phyloP scores from a whole-genome alignment of 2,888 invertebrate species.

The Macaria liturata region DNA sequence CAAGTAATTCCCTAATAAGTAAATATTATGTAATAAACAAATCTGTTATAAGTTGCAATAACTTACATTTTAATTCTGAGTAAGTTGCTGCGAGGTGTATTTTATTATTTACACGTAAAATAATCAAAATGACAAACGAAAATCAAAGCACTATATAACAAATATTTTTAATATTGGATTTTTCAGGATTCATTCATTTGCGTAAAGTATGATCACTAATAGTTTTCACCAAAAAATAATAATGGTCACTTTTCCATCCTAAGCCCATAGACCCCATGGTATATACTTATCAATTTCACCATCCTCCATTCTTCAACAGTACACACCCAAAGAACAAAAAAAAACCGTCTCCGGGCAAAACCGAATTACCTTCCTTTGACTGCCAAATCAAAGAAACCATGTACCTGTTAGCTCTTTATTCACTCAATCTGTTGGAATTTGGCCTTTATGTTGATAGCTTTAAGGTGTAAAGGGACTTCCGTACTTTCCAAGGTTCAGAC shows the following conservation, averaged over 20 bases:
- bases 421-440: slow-evolving; percentile 6
- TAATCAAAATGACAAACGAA: too few species aligned
- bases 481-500: slow-evolving; percentile 17
- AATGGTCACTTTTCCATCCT: neutral
- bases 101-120: too few species aligned
- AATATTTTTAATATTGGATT: too few species aligned
- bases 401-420: slow-evolving; percentile 37
- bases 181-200: too few species aligned
- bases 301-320: slow-evolving; percentile 8
- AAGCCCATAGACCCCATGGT: slow-evolving; percentile 5
- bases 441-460: slow-evolving; percentile 8
- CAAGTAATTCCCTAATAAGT: too few species aligned
- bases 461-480: slow-evolving; percentile 20
- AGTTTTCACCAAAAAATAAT: slow-evolving; percentile 3
- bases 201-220: neutral
- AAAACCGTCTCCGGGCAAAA: slow-evolving; percentile 30
- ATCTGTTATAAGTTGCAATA: too few species aligned
- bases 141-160: too few species aligned
- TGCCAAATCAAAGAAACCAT: slow-evolving; percentile 36
- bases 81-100: too few species aligned
- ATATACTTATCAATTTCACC: slow-evolving; percentile 20
- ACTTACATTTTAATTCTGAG: too few species aligned
- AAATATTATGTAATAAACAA: too few species aligned
- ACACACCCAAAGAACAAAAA: slow-evolving; percentile 19
- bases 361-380: slow-evolving; percentile 35